Percentiles rank a stretch among this genome's conserved stretches.
These are phyloP conservation scores for Lagria hirta DNA, from an alignment of 2,888 invertebrate species.

Conservation along the genomic window DNA sequence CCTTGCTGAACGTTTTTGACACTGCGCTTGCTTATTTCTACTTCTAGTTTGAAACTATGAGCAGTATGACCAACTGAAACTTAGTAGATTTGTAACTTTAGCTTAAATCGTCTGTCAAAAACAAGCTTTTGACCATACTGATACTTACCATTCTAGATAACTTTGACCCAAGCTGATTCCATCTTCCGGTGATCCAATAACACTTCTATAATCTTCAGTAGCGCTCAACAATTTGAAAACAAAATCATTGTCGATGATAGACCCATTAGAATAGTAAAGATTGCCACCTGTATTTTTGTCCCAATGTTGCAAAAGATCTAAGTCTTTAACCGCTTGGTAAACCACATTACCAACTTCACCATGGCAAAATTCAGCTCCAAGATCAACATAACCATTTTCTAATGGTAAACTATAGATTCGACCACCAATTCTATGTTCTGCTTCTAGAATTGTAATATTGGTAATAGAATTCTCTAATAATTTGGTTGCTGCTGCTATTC, in stretches of 20 bases:
- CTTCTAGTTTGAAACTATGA: too few species aligned
- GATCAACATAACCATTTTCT: slow-evolving; percentile 33
- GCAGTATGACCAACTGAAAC: too few species aligned
- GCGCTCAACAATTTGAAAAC: slow-evolving; percentile 6
- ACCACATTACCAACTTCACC: slow-evolving; percentile 37
- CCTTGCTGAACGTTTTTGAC: too few species aligned
- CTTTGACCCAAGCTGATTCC: too few species aligned
- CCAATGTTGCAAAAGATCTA: slow-evolving; percentile 1
- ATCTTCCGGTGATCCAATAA: too few species aligned
- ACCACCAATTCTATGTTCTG: slow-evolving; percentile 37
- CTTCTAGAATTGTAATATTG: slow-evolving; percentile 52
- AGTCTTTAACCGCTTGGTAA: slow-evolving; percentile 28
- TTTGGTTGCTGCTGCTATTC: slow-evolving; percentile 58
- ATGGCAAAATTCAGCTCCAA: slow-evolving; percentile 39
- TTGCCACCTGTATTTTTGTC: too few species aligned
- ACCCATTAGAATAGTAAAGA: slow-evolving; percentile 5
- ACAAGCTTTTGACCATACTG: too few species aligned
- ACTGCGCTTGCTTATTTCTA: too few species aligned
- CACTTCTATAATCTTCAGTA: too few species aligned
- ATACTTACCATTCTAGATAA: too few species aligned
- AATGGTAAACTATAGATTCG: slow-evolving; percentile 31
- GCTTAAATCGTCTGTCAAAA: too few species aligned
- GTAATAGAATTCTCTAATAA: slow-evolving; percentile 53
- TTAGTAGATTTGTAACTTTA: too few species aligned
- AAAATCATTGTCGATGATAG: slow-evolving; percentile 5